phyloP scores from a whole-genome alignment of 2,113 vertebrate species.

The Fregetta grallaria region DNA sequence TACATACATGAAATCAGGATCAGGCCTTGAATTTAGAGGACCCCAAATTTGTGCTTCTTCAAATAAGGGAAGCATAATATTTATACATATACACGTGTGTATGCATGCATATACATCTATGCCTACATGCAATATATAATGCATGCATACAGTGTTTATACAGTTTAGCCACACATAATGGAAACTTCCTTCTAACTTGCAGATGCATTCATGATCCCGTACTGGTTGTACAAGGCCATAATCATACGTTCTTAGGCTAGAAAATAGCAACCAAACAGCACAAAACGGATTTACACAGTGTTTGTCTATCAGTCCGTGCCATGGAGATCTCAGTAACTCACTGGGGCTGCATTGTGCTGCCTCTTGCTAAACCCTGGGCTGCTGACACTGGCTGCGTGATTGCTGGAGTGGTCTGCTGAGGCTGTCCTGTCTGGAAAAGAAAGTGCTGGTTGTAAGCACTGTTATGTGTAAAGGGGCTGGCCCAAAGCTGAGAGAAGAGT shows the following conservation, averaged over 20 bases:
- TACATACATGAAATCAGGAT: background rate
- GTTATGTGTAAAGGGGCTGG: background rate
- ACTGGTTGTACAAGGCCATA: background rate
- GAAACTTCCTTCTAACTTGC: background rate
- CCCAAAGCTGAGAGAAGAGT: background rate
- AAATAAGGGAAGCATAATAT: background rate
- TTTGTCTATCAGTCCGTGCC: background rate
- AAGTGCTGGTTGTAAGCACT: background rate
- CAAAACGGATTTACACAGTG: background rate
- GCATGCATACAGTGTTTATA: rapidly evolving
- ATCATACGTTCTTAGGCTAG: background rate
- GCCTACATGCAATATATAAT: background rate
- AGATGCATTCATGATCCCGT: background rate
- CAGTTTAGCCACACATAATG: background rate
- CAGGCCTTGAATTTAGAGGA: background rate
- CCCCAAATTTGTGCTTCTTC: background rate
- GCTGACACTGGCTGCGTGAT: rapidly evolving
- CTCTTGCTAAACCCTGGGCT: background rate
- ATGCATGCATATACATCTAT: background rate
- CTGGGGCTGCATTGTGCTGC: background rate
- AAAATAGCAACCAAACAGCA: background rate
- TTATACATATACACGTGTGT: background rate
- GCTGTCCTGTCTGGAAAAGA: background rate
- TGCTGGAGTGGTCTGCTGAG: background rate
- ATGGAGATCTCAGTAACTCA: background rate